A percentile compares a stretch with the other conserved stretches of the same genome.
Conservation (phyloP, 2,113 vertebrate genomes). For the Columba janthina region DNA sequence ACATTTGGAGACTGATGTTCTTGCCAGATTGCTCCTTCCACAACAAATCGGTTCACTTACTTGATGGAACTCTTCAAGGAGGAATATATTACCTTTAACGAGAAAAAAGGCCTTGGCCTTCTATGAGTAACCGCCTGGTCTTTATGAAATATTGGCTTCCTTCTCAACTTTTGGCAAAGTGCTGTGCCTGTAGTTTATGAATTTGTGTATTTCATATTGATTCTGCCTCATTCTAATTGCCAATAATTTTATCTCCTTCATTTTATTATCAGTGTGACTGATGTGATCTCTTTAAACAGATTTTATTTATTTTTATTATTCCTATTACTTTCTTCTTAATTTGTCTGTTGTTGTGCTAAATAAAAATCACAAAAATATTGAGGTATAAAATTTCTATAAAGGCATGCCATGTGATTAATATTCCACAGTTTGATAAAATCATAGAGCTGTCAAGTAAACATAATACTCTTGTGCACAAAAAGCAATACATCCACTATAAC, state of each 20-base stretch:
- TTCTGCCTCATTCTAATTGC: not conserved
- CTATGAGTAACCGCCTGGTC: not conserved
- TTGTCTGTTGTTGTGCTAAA: not conserved
- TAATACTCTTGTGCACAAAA: not conserved
- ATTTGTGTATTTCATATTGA: constrained; percentile 8
- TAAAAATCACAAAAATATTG: not conserved
- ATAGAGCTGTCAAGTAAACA: not conserved
- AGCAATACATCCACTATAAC: not conserved
- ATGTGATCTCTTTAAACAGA: not conserved
- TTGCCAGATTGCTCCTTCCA: not conserved
- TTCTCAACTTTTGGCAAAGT: not conserved
- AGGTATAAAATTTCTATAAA: not conserved
- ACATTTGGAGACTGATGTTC: not conserved
- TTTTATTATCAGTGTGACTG: not conserved
- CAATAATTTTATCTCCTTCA: not conserved
- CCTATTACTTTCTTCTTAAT: not conserved
- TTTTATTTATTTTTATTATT: not conserved
- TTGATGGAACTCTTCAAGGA: not conserved
- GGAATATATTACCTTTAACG: not conserved
- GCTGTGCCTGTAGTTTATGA: not conserved
- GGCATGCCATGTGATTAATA: not conserved
- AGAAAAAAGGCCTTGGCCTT: not conserved
- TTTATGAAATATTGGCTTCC: not conserved
- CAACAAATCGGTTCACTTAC: not conserved
- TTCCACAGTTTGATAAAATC: not conserved